Evolutionary conservation across 2,113 vertebrate genomes (phyloP).

Genomic region (Chlamydotis undulata): DNA sequence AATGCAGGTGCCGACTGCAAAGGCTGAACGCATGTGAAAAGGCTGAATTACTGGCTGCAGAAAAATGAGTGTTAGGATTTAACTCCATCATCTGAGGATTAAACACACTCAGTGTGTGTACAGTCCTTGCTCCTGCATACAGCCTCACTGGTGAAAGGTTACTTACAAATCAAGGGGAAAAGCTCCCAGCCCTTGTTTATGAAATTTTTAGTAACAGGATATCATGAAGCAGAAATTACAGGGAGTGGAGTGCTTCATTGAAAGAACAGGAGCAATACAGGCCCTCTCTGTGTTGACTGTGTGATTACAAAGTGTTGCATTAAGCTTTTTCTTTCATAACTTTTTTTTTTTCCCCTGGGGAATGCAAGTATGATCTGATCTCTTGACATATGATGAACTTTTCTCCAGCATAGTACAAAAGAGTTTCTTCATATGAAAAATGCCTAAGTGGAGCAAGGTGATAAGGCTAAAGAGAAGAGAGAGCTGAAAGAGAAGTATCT

Average conservation of each 20-base stretch:
- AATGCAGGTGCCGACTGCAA: neutral
- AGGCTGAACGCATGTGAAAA: neutral
- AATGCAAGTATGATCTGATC: neutral
- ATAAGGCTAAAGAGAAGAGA: neutral
- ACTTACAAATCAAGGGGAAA: neutral
- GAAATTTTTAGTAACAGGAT: neutral
- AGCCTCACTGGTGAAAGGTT: neutral
- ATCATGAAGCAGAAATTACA: neutral
- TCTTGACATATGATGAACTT: neutral
- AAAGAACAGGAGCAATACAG: neutral
- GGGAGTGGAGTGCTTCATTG: neutral
- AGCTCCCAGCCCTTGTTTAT: neutral
- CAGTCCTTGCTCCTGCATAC: neutral
- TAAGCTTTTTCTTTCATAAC: neutral
- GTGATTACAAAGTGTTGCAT: neutral
- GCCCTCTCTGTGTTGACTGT: neutral
- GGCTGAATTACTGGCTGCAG: neutral
- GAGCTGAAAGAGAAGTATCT: neutral
- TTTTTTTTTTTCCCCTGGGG: neutral
- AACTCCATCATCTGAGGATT: neutral
- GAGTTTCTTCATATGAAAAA: neutral
- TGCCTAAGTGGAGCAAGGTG: neutral
- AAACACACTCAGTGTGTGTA: accelerated
- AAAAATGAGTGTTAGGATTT: neutral
- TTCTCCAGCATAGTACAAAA: neutral